phyloP scores from a whole-genome alignment of 2,113 vertebrate species.

The Hippocampus guttulatus region DNA sequence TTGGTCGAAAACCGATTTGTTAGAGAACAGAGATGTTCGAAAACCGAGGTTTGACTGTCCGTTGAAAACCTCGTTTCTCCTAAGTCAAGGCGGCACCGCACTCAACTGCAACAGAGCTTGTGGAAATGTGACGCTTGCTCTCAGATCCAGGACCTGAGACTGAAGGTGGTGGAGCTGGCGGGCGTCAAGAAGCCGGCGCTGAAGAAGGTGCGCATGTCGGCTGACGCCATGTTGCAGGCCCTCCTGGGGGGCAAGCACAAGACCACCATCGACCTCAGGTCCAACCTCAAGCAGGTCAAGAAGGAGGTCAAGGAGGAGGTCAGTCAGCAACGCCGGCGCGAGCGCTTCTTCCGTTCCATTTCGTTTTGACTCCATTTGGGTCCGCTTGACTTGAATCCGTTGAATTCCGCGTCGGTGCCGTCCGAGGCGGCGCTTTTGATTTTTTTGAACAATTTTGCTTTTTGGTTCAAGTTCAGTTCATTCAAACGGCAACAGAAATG shows the following conservation, averaged over 20 bases:
- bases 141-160: conserved; percentile 84
- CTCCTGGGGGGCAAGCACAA: conserved; percentile 88
- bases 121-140: not conserved
- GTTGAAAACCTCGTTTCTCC: no score
- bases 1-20: no score
- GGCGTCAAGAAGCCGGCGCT: conserved; percentile 69
- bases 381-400: no score
- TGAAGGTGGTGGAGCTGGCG: conserved; percentile 83
- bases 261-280: conserved; percentile 88
- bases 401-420: no score
- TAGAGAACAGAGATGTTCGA: no score
- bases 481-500: no score
- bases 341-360: no score
- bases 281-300: conserved; percentile 94
- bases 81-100: not conserved
- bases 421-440: no score
- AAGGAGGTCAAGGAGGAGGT: conserved; percentile 90
- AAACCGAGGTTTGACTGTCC: no score
- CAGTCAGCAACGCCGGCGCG: conserved; percentile 7
- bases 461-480: no score
- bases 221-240: conserved; percentile 65
- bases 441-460: no score
- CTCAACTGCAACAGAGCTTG: not conserved
- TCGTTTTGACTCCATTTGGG: no score
- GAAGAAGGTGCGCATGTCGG: conserved; percentile 69